Evolutionary conservation across 2,113 vertebrate genomes (phyloP), one percentile per base, ranked within the genome.

Genomic region (Plotosus lineatus): DNA sequence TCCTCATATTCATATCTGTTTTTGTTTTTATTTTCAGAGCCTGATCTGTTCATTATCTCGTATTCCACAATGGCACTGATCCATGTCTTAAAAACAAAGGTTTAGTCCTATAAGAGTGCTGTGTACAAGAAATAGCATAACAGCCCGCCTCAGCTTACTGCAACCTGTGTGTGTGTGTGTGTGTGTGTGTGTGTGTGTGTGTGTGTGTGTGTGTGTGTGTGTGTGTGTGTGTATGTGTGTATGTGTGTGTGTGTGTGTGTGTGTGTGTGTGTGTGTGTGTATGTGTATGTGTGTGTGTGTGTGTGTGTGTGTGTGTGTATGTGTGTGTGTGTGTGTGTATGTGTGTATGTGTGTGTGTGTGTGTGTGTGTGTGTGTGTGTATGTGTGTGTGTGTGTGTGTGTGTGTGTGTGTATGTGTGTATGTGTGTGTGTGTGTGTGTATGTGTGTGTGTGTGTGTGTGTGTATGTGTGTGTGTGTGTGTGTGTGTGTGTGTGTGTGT

Each of bases 201-300:
- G 61, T 68, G 31, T 77, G 46, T 81, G 12, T 68, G n/a, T 26
- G 33, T 78, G 51, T 78, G 17, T 51, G 76, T 55, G 44, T 63
- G 61, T 71, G 75, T 69, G 79, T 77, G 51, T 63, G 12, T 79
- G 63, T 48, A 40, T 75, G 31, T 75, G 46, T 83, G 28, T 51
- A 19, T 40, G 38, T n/a, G n/a, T n/a, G n/a, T n/a, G n/a, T n/a
- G n/a, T n/a, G n/a, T n/a, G n/a, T n/a, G n/a, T n/a, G n/a, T n/a
- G n/a, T n/a, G n/a, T n/a, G n/a, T n/a, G n/a, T n/a, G n/a, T n/a
- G n/a, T n/a, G n/a, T n/a, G n/a, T n/a, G n/a, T n/a, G n/a, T n/a
- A n/a, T n/a, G n/a, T n/a, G n/a, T n/a, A n/a, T n/a, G n/a, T n/a
- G n/a, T n/a, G n/a, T n/a, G n/a, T 69, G 84, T 76, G 63, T 81